These are phyloP conservation scores for Crambe crambe DNA, from an alignment of 37 sponge, comb jelly and placozoan genomes.

Conservation along the genomic window DNA sequence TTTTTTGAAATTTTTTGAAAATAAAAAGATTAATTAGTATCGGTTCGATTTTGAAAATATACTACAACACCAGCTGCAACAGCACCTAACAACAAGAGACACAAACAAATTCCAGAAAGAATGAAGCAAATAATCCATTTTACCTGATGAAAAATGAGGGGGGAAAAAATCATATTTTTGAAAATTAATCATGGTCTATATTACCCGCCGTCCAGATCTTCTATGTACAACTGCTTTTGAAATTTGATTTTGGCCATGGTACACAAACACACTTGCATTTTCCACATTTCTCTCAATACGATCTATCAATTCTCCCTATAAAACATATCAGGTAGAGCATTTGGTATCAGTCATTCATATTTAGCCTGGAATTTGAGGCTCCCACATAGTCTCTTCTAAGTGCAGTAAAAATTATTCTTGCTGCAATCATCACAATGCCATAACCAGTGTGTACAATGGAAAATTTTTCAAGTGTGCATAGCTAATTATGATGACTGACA, in stretches of 20 bases:
- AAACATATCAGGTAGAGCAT: not conserved
- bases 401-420: not conserved
- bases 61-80: constrained; percentile 4
- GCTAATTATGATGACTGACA: too few species aligned
- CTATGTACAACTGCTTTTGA: constrained; percentile 27
- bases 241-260: constrained; percentile 18
- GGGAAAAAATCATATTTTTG: not conserved
- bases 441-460: too few species aligned
- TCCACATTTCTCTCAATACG: constrained; percentile 73
- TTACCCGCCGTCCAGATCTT: constrained; percentile 21
- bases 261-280: constrained; percentile 63
- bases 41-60: not conserved
- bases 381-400: not conserved
- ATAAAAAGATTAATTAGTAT: too few species aligned
- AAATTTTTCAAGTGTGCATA: too few species aligned
- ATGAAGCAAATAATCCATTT: constrained; percentile 20
- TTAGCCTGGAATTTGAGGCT: too few species aligned
- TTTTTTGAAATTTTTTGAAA: too few species aligned
- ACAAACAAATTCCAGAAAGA: not conserved
- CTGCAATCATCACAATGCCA: not conserved
- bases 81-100: not conserved
- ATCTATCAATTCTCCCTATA: constrained; percentile 81
- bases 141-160: not conserved
- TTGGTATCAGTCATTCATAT: not conserved
- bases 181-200: not conserved